Evolutionary conservation across 2,797 vertebrate species (phyloP).

Genomic region (Lacerta bilineata): DNA sequence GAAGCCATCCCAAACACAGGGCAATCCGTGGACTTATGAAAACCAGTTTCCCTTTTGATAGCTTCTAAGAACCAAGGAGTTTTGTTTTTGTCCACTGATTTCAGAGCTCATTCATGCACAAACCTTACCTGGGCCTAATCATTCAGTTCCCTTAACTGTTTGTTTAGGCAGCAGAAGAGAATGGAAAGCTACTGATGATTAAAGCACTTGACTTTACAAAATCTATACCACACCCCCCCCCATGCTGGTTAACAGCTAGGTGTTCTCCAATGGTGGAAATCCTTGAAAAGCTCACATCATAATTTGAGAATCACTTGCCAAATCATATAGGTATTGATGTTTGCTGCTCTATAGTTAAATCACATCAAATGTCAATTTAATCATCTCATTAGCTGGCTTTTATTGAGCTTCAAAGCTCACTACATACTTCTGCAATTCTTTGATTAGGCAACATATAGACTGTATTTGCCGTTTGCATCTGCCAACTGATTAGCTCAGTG

Average conservation of each 20-base stretch:
- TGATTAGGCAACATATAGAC: constrained; percentile 68
- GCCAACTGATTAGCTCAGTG: constrained; percentile 61
- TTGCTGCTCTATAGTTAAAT: constrained; percentile 71
- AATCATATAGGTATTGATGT: constrained; percentile 71
- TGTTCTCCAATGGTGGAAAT: constrained; percentile 48
- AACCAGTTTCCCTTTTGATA: background rate
- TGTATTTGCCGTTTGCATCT: constrained; percentile 56
- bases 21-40: background rate
- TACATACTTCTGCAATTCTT: constrained; percentile 59
- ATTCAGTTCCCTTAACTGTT: constrained; percentile 62
- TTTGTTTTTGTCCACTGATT: background rate
- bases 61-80: background rate
- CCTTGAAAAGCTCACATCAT: constrained; percentile 65
- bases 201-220: constrained; percentile 65
- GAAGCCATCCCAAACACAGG: background rate
- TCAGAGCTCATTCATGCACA: constrained; percentile 34
- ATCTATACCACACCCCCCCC: constrained; percentile 29
- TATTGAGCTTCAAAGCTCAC: constrained; percentile 62
- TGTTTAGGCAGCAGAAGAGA: constrained; percentile 47
- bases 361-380: constrained; percentile 73
- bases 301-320: constrained; percentile 58
- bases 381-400: constrained; percentile 74
- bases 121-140: constrained; percentile 48
- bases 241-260: constrained; percentile 50
- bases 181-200: constrained; percentile 48